Percentiles rank a stretch among this genome's conserved stretches.
phyloP scores from a whole-genome alignment of 2,797 vertebrate species.

The Hippoglossus hippoglossus region DNA sequence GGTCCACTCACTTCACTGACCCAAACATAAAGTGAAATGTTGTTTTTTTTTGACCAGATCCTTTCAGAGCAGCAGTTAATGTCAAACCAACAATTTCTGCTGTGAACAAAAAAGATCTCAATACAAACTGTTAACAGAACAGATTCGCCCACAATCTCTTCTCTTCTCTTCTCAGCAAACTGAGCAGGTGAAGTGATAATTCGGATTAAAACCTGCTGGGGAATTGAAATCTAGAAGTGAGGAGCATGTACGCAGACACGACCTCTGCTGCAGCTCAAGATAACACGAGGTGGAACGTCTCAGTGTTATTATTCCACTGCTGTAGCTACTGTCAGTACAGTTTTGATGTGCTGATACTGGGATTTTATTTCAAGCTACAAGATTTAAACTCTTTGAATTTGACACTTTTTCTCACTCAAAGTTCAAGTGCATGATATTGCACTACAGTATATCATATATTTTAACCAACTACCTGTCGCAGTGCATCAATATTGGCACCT shows the following conservation, averaged over 20 bases:
- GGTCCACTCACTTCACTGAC: too few relatives aligned
- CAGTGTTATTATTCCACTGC: conserved; percentile 56
- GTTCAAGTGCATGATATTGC: too few relatives aligned
- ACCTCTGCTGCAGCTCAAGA: conserved; percentile 29
- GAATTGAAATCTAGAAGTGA: conserved; percentile 8
- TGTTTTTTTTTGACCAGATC: too few relatives aligned
- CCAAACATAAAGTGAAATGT: too few relatives aligned
- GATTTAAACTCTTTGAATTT: conserved; percentile 6
- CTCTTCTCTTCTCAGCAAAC: neutral
- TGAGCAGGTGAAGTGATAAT: neutral
- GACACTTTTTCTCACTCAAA: too few relatives aligned
- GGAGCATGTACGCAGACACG: neutral
- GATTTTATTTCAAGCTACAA: conserved; percentile 9
- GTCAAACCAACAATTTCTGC: neutral
- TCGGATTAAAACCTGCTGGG: conserved; percentile 30
- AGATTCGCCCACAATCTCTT: too few relatives aligned
- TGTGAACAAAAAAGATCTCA: neutral
- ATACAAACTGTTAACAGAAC: too few relatives aligned
- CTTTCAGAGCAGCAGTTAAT: too few relatives aligned
- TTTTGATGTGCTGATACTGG: conserved; percentile 43
- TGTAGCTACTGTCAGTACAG: conserved; percentile 43
- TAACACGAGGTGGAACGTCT: conserved; percentile 32
- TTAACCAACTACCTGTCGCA: too few relatives aligned
- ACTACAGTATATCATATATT: too few relatives aligned
- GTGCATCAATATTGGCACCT: too few relatives aligned